Evolutionary conservation across 2,113 vertebrate species (phyloP).

Genomic region (Osmerus eperlanus): DNA sequence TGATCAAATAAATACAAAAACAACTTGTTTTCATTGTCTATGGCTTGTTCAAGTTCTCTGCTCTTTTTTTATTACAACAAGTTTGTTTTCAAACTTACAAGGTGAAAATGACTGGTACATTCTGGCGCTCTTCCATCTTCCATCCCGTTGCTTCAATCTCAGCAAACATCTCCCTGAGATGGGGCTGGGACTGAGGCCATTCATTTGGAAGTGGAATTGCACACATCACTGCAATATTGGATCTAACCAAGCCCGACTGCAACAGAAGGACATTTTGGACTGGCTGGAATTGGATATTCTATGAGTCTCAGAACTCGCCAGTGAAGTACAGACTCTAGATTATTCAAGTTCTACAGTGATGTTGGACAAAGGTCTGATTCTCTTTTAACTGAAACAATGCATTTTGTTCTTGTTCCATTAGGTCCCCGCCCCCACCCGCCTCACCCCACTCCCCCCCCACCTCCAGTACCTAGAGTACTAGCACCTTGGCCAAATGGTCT

Average conservation of each 20-base stretch:
- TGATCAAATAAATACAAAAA: slow-evolving; percentile 25
- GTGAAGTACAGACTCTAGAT: slow-evolving; percentile 54
- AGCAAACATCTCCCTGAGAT: slow-evolving; percentile 67
- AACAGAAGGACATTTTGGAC: slow-evolving; percentile 64
- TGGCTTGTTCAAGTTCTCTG: slow-evolving; percentile 34
- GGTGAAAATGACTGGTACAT: slow-evolving; percentile 59
- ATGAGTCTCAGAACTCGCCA: slow-evolving; percentile 53
- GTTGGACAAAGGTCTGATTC: slow-evolving; percentile 41
- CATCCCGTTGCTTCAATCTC: slow-evolving; percentile 66
- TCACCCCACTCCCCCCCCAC: slow-evolving; percentile 10
- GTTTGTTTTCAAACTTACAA: slow-evolving; percentile 53
- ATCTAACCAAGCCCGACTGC: slow-evolving; percentile 73
- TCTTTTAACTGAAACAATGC: slow-evolving; percentile 56
- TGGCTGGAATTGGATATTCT: slow-evolving; percentile 71
- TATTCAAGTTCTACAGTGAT: slow-evolving; percentile 62
- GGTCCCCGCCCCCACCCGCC: neutral
- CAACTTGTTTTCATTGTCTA: slow-evolving; percentile 22
- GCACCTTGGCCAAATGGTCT: slow-evolving; percentile 47
- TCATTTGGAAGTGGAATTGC: slow-evolving; percentile 72
- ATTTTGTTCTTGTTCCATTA: slow-evolving; percentile 39
- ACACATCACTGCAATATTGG: slow-evolving; percentile 66
- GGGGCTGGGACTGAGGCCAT: slow-evolving; percentile 50
- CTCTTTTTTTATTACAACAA: slow-evolving; percentile 35
- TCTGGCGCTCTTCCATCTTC: slow-evolving; percentile 55
- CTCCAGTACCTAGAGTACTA: slow-evolving; percentile 23